Evolutionary conservation across 1,140 invertebrate genomes (phyloP).

Genomic region (Ectropis grisescens): DNA sequence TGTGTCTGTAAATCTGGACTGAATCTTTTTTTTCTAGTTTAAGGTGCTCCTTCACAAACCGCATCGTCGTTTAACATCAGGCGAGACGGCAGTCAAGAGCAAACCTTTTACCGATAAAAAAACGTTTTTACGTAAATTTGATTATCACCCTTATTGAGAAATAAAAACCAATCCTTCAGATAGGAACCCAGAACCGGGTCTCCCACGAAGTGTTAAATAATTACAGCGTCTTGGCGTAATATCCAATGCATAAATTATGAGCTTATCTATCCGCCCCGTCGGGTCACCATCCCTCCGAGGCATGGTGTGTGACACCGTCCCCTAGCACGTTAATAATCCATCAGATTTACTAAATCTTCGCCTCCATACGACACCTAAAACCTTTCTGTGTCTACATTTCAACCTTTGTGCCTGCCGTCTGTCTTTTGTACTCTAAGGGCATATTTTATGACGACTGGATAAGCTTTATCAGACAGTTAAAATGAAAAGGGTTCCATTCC

Average conservation of each 20-base stretch:
- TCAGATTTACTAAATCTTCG: constrained; percentile 34
- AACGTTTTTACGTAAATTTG: too few species aligned
- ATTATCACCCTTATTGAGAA: too few species aligned
- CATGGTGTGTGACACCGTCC: constrained; percentile 26
- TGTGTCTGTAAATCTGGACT: too few species aligned
- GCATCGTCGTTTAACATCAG: too few species aligned
- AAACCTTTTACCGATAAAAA: too few species aligned
- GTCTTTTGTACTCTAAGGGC: constrained; percentile 9
- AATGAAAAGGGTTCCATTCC: constrained; percentile 10
- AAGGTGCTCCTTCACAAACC: too few species aligned
- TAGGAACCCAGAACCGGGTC: too few species aligned
- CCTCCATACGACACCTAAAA: constrained; percentile 10
- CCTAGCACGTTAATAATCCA: constrained; percentile 37
- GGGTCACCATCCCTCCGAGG: constrained; percentile 6
- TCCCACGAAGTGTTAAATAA: too few species aligned
- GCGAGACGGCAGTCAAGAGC: too few species aligned
- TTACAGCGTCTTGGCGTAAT: constrained; percentile 1
- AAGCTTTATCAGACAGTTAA: constrained; percentile 11
- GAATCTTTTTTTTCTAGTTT: too few species aligned
- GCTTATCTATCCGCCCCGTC: constrained; percentile 17
- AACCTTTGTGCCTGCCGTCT: constrained; percentile 6
- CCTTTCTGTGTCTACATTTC: constrained; percentile 8
- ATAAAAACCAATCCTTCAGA: too few species aligned
- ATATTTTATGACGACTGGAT: constrained; percentile 10
- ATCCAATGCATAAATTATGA: constrained; percentile 27